Evolutionary conservation across 1,140 invertebrate species (phyloP).

Genomic region (Agrilus planipennis): DNA sequence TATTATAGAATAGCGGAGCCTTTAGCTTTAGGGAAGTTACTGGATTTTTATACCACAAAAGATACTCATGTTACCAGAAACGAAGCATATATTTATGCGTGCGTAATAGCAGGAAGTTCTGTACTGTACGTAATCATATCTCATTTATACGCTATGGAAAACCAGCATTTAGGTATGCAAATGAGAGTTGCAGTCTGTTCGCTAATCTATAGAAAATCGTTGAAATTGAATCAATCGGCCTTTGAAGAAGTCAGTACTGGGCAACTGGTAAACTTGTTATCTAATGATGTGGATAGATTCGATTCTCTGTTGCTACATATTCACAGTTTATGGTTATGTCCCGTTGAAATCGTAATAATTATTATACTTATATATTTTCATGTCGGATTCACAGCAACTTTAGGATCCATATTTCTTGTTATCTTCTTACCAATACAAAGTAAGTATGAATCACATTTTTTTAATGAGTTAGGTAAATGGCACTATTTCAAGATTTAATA

Average conservation of each 20-base stretch:
- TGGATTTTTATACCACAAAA: constrained; percentile 23
- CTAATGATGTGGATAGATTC: constrained; percentile 50
- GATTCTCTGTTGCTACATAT: constrained; percentile 34
- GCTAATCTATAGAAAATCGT: constrained; percentile 67
- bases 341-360: constrained; percentile 3
- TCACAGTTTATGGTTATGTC: constrained; percentile 7
- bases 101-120: constrained; percentile 54
- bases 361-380: constrained; percentile 2
- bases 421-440: too few relatives aligned
- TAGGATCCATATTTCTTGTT: too few relatives aligned
- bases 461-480: too few relatives aligned
- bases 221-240: constrained; percentile 57
- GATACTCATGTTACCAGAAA: constrained; percentile 29
- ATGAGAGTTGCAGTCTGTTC: constrained; percentile 65
- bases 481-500: too few relatives aligned
- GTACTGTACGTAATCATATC: constrained; percentile 56
- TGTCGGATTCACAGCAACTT: too few relatives aligned
- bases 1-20: constrained; percentile 28
- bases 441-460: too few relatives aligned
- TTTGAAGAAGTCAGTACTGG: constrained; percentile 65
- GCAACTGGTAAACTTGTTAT: constrained; percentile 75
- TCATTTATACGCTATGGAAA: constrained; percentile 68
- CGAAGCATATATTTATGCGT: constrained; percentile 53
- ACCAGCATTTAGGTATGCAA: constrained; percentile 67
- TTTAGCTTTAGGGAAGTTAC: constrained; percentile 22